phyloP scores from a whole-genome alignment of 2,888 invertebrate genomes.

The Nasonovia ribisnigri region DNA sequence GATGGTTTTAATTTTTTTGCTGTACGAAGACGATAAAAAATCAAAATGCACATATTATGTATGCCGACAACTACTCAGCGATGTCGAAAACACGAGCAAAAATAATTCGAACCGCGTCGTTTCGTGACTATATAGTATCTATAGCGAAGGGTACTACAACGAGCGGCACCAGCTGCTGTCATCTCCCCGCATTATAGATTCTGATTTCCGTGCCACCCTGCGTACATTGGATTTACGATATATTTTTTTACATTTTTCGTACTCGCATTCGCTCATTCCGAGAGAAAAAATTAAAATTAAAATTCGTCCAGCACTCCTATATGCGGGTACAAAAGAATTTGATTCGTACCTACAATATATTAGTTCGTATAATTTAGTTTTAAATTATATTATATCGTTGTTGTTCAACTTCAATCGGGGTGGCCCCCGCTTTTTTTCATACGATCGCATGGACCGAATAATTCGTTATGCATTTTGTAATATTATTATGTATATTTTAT shows the following conservation, averaged over 20 bases:
- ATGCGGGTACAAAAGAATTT: background rate
- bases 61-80: no score
- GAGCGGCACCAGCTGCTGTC: background rate
- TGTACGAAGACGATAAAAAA: no score
- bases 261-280: background rate
- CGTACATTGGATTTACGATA: background rate
- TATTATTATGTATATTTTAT: background rate
- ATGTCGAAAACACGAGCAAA: background rate
- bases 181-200: background rate
- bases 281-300: background rate
- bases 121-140: background rate
- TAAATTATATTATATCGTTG: no score
- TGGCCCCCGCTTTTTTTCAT: background rate
- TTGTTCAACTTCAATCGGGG: background rate
- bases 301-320: background rate
- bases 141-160: background rate
- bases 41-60: background rate
- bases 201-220: background rate
- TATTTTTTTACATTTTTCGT: background rate
- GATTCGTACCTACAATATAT: background rate
- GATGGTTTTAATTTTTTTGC: no score
- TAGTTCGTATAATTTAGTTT: no score
- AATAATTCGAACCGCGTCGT: background rate
- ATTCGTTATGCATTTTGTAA: background rate
- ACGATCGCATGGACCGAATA: background rate